phyloP scores from a whole-genome alignment of 2,797 vertebrate species.

The Schizopygopsis pylzovi region DNA sequence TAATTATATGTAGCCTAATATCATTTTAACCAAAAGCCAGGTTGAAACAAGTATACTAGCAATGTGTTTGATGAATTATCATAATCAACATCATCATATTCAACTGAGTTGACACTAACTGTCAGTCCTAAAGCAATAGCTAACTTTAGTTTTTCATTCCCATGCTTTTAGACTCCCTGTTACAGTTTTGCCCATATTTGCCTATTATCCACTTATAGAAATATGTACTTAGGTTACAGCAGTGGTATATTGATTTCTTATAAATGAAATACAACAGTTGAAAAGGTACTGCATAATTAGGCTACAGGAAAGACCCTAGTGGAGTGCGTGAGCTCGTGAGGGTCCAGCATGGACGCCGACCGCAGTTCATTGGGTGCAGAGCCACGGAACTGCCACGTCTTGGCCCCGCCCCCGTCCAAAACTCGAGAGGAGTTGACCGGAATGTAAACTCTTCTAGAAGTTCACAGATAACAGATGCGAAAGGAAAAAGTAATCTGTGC shows the following conservation, averaged over 20 bases:
- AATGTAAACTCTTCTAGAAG: neutral
- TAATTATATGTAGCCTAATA: neutral
- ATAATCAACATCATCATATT: neutral
- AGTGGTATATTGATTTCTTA: neutral
- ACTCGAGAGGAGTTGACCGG: conserved; percentile 40
- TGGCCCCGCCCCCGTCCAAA: conserved; percentile 71
- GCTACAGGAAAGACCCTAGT: neutral
- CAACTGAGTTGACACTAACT: neutral
- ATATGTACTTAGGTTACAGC: neutral
- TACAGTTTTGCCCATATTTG: neutral
- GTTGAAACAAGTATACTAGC: neutral
- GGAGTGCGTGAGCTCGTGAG: conserved; percentile 53
- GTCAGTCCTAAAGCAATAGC: neutral
- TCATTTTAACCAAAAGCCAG: neutral
- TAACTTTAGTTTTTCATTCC: neutral
- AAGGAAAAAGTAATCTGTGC: neutral
- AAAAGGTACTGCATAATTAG: neutral
- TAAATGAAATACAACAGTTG: neutral
- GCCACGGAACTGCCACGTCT: conserved; percentile 80
- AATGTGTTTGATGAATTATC: neutral
- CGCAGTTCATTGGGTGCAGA: conserved; percentile 40
- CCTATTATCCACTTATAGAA: neutral
- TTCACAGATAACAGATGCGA: neutral
- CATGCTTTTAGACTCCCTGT: neutral
- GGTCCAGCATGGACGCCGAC: conserved; percentile 52